Percentiles rank a stretch among this genome's conserved stretches.
These are phyloP conservation scores for Monarcha castaneiventris DNA, from an alignment of 2,113 vertebrate genomes.

Conservation along the genomic window DNA sequence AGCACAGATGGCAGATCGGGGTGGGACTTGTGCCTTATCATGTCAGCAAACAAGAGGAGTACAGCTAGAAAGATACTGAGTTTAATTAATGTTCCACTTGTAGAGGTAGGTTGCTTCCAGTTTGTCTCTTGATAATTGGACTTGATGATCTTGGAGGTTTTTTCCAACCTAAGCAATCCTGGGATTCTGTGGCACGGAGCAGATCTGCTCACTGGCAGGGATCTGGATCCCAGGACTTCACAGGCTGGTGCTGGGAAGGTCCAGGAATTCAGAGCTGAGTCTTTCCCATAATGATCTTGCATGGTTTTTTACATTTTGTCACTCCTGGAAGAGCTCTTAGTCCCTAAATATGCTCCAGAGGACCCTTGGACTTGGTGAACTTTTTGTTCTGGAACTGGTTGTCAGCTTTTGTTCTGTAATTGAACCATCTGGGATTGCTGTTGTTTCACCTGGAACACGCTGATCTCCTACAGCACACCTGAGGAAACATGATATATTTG, in stretches of 20 bases:
- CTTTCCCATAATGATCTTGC: not conserved
- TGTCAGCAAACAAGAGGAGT: conserved; percentile 15
- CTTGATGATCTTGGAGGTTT: not conserved
- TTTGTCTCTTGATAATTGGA: not conserved
- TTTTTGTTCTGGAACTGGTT: not conserved
- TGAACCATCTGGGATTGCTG: not conserved
- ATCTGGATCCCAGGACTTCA: not conserved
- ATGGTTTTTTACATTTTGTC: not conserved
- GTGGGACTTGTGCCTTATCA: not conserved
- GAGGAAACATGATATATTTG: not conserved
- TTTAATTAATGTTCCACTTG: not conserved
- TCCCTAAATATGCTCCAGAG: not conserved
- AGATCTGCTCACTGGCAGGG: not conserved
- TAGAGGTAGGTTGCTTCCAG: not conserved
- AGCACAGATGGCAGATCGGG: not conserved
- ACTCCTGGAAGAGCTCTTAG: not conserved
- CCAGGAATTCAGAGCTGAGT: not conserved
- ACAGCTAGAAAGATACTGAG: not conserved
- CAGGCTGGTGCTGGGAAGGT: not conserved
- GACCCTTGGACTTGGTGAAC: not conserved
- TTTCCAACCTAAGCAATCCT: not conserved
- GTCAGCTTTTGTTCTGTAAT: not conserved
- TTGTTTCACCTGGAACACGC: not conserved
- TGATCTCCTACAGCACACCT: not conserved
- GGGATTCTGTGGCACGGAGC: not conserved